Conservation (phyloP, 1,140 invertebrate species). For the Thalassaphorura encarpata region DNA sequence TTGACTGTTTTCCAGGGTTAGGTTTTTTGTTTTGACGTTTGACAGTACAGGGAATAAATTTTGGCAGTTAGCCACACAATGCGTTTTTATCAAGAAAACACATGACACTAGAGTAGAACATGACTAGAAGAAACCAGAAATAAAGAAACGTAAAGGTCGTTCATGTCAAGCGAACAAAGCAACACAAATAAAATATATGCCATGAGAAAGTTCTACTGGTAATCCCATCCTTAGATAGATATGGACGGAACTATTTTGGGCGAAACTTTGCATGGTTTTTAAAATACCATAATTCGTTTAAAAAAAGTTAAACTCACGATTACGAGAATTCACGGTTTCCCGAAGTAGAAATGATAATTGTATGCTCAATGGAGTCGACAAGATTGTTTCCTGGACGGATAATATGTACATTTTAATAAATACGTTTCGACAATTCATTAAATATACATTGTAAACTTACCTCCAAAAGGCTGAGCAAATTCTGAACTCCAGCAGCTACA, state of each 20-base stretch:
- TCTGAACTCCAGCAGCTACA: neutral
- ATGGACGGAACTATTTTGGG: neutral
- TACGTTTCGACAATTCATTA: neutral
- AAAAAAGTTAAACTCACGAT: conserved; percentile 1
- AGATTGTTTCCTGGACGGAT: neutral
- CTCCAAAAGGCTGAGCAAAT: neutral
- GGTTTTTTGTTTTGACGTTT: too few relatives aligned
- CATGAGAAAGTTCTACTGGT: neutral
- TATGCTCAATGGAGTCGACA: neutral
- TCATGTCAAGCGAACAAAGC: neutral
- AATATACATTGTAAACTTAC: neutral
- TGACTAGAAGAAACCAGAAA: too few relatives aligned
- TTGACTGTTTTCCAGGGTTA: too few relatives aligned
- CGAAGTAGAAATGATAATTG: neutral
- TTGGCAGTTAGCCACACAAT: too few relatives aligned
- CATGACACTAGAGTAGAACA: too few relatives aligned
- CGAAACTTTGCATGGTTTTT: neutral
- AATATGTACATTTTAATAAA: neutral
- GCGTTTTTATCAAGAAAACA: too few relatives aligned
- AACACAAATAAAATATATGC: neutral
- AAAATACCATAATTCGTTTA: neutral
- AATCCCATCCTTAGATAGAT: neutral
- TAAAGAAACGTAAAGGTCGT: too few relatives aligned
- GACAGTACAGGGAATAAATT: too few relatives aligned
- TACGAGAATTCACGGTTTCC: conserved; percentile 2